Evolutionary conservation across 2,797 vertebrate species (phyloP), one percentile per base, ranked within the genome.

Genomic region (Staurois parvus): DNA sequence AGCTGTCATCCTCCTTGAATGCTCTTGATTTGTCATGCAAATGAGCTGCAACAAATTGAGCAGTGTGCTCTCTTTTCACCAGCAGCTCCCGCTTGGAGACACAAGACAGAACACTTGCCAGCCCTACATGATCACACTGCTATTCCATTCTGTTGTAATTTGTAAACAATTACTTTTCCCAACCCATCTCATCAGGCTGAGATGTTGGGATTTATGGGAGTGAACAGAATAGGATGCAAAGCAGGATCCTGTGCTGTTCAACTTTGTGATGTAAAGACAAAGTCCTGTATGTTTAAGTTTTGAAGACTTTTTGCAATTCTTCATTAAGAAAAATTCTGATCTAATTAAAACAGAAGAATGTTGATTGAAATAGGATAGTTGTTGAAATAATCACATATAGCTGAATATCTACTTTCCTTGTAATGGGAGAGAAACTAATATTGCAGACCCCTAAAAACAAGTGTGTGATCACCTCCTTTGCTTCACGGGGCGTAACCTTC

Each of bases 21-120:
- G 42, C 59, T 59, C 68, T 78, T 67, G 80, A 86, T 83, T 86
- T 86, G 81, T 86, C 29, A 74, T 82, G 80, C 59, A 86, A 76
- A 85, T 81, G 48, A 85, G 30, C 24, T 24, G 70, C 32, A 66
- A 29, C 56, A 72, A 81, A 62, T 76, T 62, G 48, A 79, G 79
- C 79, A 77, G 79, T 52, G 11, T 67, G 29, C 30, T 40, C 15
- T 79, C 80, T 37, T 40, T 83, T 83, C 80, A 86, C 2, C 29
- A 72, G n/a, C 9, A 59, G 21, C 85, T 68, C 40, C 28, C 15
- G 34, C 84, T 42, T 72, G 45, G 73, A 76, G 74, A 59, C 79
- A 85, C 34, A 24, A 45, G 11, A 78, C 28, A 73, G 48, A 40
- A 79, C 66, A 29, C 75, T n/a, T 59, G 52, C n/a, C 69, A 77